Percentiles rank a stretch among this genome's conserved stretches.
Conservation (phyloP, 1,140 invertebrate species). For the Antheraea mylitta region DNA sequence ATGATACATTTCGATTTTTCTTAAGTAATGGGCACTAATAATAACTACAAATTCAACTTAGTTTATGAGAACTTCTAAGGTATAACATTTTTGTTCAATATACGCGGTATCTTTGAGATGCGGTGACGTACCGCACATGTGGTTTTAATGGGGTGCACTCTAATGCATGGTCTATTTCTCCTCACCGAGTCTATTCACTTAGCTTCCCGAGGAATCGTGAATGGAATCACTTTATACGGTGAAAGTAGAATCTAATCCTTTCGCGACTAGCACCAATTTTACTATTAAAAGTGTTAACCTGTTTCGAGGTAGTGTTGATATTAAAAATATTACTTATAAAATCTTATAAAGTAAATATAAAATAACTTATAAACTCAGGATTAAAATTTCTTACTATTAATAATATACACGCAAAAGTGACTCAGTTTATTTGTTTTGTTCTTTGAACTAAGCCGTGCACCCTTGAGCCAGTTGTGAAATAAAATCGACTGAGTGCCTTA, state of each 20-base stretch:
- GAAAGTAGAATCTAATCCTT: neutral
- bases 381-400: too few species aligned
- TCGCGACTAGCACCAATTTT: neutral
- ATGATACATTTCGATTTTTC: too few species aligned
- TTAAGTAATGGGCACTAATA: neutral
- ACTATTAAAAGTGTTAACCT: neutral
- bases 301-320: neutral
- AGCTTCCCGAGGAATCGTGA: slow-evolving; percentile 44
- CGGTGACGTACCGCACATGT: slow-evolving; percentile 56
- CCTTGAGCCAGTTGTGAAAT: too few species aligned
- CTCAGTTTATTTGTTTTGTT: too few species aligned
- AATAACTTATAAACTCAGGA: too few species aligned
- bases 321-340: too few species aligned
- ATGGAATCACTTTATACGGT: slow-evolving; percentile 25
- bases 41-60: neutral
- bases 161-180: slow-evolving; percentile 52
- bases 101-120: slow-evolving; percentile 21
- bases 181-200: slow-evolving; percentile 36
- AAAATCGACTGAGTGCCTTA: too few species aligned
- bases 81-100: neutral
- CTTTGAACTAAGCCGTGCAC: too few species aligned
- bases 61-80: neutral
- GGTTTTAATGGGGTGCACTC: slow-evolving; percentile 68
- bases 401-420: too few species aligned
- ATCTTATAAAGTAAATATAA: too few species aligned